Evolutionary conservation across 2,113 vertebrate species (phyloP).

Genomic region (Prinia subflava): DNA sequence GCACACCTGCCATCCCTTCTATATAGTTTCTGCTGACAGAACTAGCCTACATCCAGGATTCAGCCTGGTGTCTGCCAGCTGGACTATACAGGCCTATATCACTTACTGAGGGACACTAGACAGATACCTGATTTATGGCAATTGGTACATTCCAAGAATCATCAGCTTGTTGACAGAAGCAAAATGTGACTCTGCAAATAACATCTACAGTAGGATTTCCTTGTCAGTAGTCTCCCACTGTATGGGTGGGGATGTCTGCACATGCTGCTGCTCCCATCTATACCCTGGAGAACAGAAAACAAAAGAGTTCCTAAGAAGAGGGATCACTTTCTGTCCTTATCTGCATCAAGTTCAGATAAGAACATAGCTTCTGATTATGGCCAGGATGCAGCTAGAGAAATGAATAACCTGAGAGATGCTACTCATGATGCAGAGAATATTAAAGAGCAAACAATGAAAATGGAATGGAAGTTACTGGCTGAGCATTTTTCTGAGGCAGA

Average conservation of each 20-base stretch:
- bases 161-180: not conserved
- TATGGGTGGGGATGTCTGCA: not conserved
- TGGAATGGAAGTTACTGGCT: not conserved
- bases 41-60: not conserved
- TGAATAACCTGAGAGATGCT: not conserved
- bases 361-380: not conserved
- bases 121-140: not conserved
- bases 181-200: not conserved
- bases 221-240: not conserved
- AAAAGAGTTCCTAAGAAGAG: not conserved
- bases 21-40: not conserved
- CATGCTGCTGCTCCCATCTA: not conserved
- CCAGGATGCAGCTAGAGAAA: not conserved
- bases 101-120: not conserved
- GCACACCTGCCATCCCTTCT: not conserved
- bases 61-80: not conserved
- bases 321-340: not conserved
- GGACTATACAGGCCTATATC: not conserved
- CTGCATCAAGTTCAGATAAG: not conserved
- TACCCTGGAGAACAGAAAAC: not conserved
- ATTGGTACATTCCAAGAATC: not conserved
- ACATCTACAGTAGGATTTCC: not conserved
- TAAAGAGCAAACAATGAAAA: not conserved
- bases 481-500: not conserved
- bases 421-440: not conserved